Evolutionary conservation across 1,140 invertebrate genomes (phyloP), one percentile per base, ranked within the genome.

Genomic region (Calliphora vicina): DNA sequence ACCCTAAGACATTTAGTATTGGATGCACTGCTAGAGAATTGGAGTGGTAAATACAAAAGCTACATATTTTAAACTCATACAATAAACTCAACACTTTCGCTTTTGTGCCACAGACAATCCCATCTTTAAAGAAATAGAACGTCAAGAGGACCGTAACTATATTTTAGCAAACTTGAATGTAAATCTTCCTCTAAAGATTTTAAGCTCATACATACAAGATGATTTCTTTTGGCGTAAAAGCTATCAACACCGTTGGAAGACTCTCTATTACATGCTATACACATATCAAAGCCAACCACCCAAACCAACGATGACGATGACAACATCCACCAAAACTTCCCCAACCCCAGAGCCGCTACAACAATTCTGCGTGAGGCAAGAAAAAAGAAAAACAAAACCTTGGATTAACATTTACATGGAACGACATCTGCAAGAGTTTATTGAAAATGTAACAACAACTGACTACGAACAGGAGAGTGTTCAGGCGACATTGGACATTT

Each of bases 401-500:
- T 91, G 91, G 91, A 91, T 91, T 86, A 87, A 88, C 86, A 90
- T 89, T 84, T 91, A 91, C 87, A 90, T 91, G 86, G 91, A 91
- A 86, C 87, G 86, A 86, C 89, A 91, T 89, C 85, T 91, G 80
- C 86, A 90, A 82, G 90, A 91, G 86, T 90, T 87, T 86, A 88
- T 91, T 82, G 91, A 91, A 86, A 88, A 89, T 84, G 84, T 91
- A 84, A 85, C 88, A 85, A 89, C 90, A 81, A 86, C 86, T 85
- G 87, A 91, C 85, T 91, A 91, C 80, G 88, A 91, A 83, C 86
- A 87, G 82, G 91, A 91, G 61, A 86, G 88, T 50, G 87, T 91
- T 27, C 87, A 88, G 42, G 85, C 86, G 83, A 80, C 85, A 84
- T 86, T 88, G 85, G 88, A 91, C 85, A 87, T 90, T 86, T 88